Percentiles rank a stretch among this genome's conserved stretches.
These are phyloP conservation scores for Scomber colias DNA, from an alignment of 2,113 vertebrate genomes.

Conservation along the genomic window DNA sequence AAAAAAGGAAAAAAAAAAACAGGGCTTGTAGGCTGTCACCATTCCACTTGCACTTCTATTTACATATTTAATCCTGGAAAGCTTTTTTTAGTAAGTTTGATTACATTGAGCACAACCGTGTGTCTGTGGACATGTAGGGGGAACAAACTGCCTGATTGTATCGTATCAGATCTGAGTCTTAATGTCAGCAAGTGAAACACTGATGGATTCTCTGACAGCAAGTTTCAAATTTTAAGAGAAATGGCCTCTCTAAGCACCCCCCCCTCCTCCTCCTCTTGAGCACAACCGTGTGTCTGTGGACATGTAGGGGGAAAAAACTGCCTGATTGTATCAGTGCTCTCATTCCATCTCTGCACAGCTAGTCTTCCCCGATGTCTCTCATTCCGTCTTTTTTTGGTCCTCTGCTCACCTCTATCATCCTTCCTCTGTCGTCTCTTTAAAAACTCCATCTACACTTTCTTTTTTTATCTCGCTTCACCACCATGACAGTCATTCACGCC, in stretches of 20 bases:
- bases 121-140: not conserved
- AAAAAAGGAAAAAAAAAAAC: not conserved
- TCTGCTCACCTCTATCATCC: not conserved
- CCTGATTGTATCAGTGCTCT: not conserved
- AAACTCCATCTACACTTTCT: not conserved
- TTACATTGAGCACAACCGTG: not conserved
- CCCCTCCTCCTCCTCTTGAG: not conserved
- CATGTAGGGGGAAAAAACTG: too few species aligned
- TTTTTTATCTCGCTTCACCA: not conserved
- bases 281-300: too few species aligned
- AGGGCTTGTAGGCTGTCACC: constrained; percentile 18
- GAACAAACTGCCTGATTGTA: constrained; percentile 3
- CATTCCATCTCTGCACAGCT: constrained; percentile 1
- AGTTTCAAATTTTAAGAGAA: constrained; percentile 37
- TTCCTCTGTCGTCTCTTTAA: not conserved
- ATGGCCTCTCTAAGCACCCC: not conserved
- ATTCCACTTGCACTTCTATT: not conserved
- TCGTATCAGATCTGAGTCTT: constrained; percentile 47
- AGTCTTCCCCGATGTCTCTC: constrained; percentile 22
- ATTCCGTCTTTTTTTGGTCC: constrained; percentile 30
- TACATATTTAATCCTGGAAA: not conserved
- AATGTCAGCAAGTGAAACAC: constrained; percentile 40
- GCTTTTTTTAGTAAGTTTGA: constrained; percentile 45
- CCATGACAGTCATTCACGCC: not conserved
- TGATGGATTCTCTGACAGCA: constrained; percentile 43